Evolutionary conservation across 2,797 vertebrate species (phyloP).

Genomic region (Gymnothorax javanicus): DNA sequence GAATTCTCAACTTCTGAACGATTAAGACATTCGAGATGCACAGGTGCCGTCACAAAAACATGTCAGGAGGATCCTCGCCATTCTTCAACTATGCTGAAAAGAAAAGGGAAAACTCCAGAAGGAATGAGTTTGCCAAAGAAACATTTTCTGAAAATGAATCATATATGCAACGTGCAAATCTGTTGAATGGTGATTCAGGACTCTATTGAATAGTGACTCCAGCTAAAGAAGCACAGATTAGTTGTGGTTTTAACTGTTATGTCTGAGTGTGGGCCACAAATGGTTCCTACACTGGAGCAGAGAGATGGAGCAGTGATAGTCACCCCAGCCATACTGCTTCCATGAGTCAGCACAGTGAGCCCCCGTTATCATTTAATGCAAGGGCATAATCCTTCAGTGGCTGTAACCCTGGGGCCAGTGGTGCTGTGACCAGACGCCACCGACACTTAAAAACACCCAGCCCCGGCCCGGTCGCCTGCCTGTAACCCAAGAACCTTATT

Average conservation of each 20-base stretch:
- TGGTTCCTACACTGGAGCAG: neutral
- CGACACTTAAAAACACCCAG: slow-evolving; percentile 17
- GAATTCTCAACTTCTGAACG: neutral
- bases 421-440: slow-evolving; percentile 18
- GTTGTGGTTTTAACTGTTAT: neutral
- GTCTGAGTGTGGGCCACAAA: neutral
- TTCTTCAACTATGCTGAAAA: neutral
- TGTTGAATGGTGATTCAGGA: neutral
- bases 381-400: neutral
- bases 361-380: slow-evolving; percentile 9
- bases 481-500: slow-evolving; percentile 57
- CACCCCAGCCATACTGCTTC: neutral
- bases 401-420: slow-evolving; percentile 15
- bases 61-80: neutral
- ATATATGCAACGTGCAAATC: neutral
- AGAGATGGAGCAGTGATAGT: neutral
- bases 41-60: neutral
- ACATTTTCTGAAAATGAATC: neutral
- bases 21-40: neutral
- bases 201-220: neutral
- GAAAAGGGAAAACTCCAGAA: neutral
- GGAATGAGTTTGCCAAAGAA: neutral
- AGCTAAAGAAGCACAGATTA: neutral
- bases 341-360: neutral
- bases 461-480: slow-evolving; percentile 38